Conservation (phyloP, 2,888 invertebrate genomes). For the Andrena camellia region DNA sequence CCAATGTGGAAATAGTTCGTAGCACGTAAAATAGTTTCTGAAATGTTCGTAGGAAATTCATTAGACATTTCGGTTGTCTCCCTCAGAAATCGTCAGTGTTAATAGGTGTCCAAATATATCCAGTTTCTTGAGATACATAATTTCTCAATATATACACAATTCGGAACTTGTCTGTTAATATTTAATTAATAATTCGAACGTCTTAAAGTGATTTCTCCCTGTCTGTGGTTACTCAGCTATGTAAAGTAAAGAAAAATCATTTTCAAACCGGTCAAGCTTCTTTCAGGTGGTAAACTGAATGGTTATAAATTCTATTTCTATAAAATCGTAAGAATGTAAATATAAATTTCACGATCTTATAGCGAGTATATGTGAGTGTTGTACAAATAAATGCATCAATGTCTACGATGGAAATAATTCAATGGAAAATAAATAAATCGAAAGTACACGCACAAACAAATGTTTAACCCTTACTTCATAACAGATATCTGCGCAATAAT, state of each 20-base stretch:
- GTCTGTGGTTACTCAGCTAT: conserved; percentile 6
- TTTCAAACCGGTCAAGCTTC: conserved; percentile 26
- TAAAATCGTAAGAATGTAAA: conserved; percentile 27
- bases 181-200: conserved; percentile 10
- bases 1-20: background rate
- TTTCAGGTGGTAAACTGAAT: background rate
- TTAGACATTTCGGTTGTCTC: background rate
- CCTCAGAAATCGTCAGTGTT: background rate
- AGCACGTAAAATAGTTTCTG: conserved; percentile 3
- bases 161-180: background rate
- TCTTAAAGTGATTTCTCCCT: conserved; percentile 7
- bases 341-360: conserved; percentile 8
- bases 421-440: conserved; percentile 36
- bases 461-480: conserved; percentile 19
- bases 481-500: background rate
- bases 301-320: conserved; percentile 23
- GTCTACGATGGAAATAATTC: conserved; percentile 2
- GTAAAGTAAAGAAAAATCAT: background rate
- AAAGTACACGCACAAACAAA: background rate
- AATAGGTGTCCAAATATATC: background rate
- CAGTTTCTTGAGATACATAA: background rate
- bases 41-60: background rate
- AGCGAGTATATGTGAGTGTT: conserved; percentile 17
- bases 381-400: background rate
- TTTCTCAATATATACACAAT: background rate